Evolutionary conservation across 2,888 invertebrate species (phyloP), one percentile per base, ranked within the genome.

Genomic region (Scelioninae gen. 1): DNA sequence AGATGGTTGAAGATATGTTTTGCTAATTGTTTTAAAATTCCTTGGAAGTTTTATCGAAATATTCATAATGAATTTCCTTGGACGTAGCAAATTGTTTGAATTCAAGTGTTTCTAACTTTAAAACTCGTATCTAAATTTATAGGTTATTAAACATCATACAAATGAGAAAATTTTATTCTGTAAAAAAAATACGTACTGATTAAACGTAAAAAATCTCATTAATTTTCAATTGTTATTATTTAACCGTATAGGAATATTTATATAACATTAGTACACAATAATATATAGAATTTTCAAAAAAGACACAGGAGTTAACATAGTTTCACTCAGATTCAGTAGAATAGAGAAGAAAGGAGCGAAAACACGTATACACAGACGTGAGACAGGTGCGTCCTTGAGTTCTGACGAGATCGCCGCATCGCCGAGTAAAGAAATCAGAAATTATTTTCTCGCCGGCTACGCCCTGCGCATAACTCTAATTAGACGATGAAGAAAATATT

Each of bases 361-460:
- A 23, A 23, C 23, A 23, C 23, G 6, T 5, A 10, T 5, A 38
- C 38, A 38, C 32, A 40, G 8, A 63, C 38, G 55, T 60, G 45
- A 60, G 77, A 77, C 77, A 77, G 69, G 78, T 72, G 78, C 86
- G 88, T 88, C 88, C 88, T 88, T 88, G 88, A 87, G 76, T 83
- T 80, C 82, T 83, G 83, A 74, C 80, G 79, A 84, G 82, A 84
- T 83, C 69, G 76, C 74, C 49, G 62, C 80, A 80, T 80, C 69
- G 51, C 83, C 72, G 34, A 38, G 76, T 16, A 29, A 40, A 75
- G 66, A 76, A 80, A 79, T 76, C 71, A 62, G 76, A 76, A 75
- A 71, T 83, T 55, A 83, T 83, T 79, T 71, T 63, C 78, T 78
- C 77, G 72, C 58, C 58, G 74, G 77, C 66, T 74, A 77, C 78